Evolutionary conservation across 2,113 vertebrate genomes (phyloP).

Genomic region (Gambusia holbrooki): DNA sequence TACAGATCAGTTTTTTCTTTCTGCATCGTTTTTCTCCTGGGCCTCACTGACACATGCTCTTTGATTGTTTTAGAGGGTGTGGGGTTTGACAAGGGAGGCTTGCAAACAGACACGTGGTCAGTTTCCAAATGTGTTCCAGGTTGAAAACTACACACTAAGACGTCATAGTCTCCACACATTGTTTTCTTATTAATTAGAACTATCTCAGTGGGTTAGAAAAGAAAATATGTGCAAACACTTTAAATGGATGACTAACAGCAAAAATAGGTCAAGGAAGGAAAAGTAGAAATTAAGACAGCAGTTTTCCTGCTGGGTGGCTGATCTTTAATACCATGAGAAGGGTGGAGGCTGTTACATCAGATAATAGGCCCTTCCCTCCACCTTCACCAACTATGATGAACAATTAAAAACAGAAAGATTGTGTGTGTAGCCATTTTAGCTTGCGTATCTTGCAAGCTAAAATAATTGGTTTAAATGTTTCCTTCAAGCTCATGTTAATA

Average conservation of each 20-base stretch:
- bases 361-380: neutral
- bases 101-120: constrained; percentile 65
- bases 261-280: neutral
- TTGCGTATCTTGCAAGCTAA: neutral
- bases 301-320: neutral
- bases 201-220: neutral
- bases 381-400: too few species aligned
- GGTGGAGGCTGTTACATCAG: neutral
- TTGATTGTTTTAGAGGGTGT: constrained; percentile 64
- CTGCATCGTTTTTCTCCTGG: constrained; percentile 27
- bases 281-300: neutral
- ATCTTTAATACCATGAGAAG: constrained; percentile 9
- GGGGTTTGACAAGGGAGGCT: constrained; percentile 55
- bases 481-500: too few species aligned
- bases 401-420: constrained; percentile 16
- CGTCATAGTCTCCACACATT: neutral
- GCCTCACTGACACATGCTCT: constrained; percentile 36
- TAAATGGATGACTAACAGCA: neutral
- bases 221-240: neutral
- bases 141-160: neutral
- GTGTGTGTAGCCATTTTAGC: neutral
- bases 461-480: neutral
- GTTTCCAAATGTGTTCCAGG: constrained; percentile 24
- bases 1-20: constrained; percentile 27
- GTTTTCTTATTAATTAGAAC: neutral